Conservation (phyloP, 2,888 invertebrate genomes). For the Calameuta filiformis region DNA sequence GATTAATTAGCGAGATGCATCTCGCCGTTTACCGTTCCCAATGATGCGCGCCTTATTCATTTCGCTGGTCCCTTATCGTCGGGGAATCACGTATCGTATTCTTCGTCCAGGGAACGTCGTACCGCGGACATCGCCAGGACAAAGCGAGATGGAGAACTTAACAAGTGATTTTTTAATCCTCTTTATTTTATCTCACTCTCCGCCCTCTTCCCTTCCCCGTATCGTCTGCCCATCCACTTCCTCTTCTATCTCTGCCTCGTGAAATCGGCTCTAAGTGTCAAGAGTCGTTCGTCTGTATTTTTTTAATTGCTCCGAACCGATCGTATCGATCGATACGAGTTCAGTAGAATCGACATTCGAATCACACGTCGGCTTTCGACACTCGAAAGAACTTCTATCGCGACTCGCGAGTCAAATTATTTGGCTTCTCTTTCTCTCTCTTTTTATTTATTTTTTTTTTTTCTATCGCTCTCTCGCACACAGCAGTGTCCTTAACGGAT, state of each 20-base stretch:
- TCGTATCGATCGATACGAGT: background rate
- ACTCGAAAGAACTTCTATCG: background rate
- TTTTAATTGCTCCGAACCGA: background rate
- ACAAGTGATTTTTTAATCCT: background rate
- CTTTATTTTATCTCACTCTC: background rate
- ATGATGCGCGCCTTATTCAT: background rate
- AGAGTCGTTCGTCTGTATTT: background rate
- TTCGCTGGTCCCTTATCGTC: background rate
- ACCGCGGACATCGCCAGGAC: background rate
- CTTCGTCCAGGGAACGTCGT: background rate
- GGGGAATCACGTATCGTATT: background rate
- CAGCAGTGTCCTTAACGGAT: background rate
- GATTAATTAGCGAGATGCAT: background rate
- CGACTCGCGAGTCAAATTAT: background rate
- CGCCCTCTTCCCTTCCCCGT: background rate
- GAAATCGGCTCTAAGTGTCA: background rate
- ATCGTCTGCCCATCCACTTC: background rate
- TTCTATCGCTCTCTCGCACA: background rate
- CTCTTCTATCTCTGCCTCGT: background rate
- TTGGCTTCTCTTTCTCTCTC: background rate
- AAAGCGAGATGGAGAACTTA: background rate
- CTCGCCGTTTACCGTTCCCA: background rate
- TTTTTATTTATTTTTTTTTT: background rate
- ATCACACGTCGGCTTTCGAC: background rate
- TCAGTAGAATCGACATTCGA: background rate